Conservation (phyloP, 2,113 vertebrate species). For the Hucho hucho region DNA sequence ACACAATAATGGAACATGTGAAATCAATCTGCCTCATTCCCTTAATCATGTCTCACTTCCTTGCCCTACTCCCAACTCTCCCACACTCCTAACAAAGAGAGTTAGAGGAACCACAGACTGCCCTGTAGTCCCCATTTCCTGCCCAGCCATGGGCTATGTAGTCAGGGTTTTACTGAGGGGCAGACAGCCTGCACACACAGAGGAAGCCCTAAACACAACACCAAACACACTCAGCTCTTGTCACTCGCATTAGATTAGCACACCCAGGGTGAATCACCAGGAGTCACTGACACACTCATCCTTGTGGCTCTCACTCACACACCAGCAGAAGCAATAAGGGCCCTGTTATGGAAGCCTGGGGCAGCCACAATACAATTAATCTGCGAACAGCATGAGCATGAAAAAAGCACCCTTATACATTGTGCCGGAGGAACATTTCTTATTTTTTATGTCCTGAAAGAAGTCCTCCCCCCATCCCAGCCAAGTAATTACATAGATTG, state of each 20-base stretch:
- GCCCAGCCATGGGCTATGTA: constrained; percentile 51
- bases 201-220: constrained; percentile 58
- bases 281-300: not conserved
- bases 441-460: constrained; percentile 53
- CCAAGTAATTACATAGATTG: constrained; percentile 58
- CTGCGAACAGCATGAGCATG: constrained; percentile 44
- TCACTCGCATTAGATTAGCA: constrained; percentile 28
- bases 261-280: not conserved
- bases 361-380: constrained; percentile 62
- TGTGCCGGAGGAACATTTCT: constrained; percentile 54
- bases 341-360: constrained; percentile 47
- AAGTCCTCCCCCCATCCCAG: constrained; percentile 41
- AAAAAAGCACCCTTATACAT: constrained; percentile 50
- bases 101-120: constrained; percentile 25
- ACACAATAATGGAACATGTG: not conserved
- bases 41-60: constrained; percentile 32
- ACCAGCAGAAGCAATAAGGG: not conserved
- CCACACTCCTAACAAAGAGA: constrained; percentile 33
- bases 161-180: constrained; percentile 56
- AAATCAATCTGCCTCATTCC: constrained; percentile 36
- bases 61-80: constrained; percentile 28
- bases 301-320: not conserved
- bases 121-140: constrained; percentile 61
- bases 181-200: not conserved
- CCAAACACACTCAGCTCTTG: constrained; percentile 47